phyloP scores from a whole-genome alignment of 2,797 vertebrate genomes.

The Thamnophis elegans region DNA sequence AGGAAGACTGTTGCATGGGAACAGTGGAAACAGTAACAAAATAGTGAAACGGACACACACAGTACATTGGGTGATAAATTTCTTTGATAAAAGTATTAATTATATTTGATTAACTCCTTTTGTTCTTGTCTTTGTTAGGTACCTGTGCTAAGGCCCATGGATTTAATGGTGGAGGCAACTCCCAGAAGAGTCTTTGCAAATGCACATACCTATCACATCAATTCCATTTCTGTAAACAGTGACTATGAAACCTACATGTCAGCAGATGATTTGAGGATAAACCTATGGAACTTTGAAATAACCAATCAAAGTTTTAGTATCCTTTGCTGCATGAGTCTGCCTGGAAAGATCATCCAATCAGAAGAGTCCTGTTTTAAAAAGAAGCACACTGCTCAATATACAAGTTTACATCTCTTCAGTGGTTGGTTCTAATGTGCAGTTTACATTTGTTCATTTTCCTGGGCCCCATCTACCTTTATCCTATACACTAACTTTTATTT shows the following conservation, averaged over 20 bases:
- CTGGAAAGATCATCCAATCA: not conserved
- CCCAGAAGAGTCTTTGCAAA: constrained; percentile 91
- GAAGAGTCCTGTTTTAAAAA: constrained; percentile 2
- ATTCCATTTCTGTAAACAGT: constrained; percentile 97
- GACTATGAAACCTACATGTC: constrained; percentile 97
- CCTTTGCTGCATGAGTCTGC: constrained; percentile 67
- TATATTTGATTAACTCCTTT: not conserved
- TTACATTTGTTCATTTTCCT: not conserved
- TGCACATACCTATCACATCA: constrained; percentile 96
- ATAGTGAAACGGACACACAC: not conserved
- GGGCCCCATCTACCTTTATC: not conserved
- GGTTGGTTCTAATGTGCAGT: constrained; percentile 8
- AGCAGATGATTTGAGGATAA: constrained; percentile 92
- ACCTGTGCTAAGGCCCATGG: constrained; percentile 92
- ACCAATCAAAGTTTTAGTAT: constrained; percentile 98
- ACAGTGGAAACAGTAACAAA: not conserved
- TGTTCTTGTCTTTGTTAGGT: constrained; percentile 70
- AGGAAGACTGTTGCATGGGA: not conserved
- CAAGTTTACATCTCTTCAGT: constrained; percentile 19
- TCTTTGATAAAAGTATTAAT: not conserved
- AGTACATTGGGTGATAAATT: not conserved
- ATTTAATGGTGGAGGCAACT: constrained; percentile 94
- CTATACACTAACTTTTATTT: not conserved
- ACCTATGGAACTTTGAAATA: constrained; percentile 97
- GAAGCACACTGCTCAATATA: not conserved